A percentile compares a stretch with the other conserved stretches of the same genome.
Conservation (phyloP, 2,797 vertebrate species). For the Enoplosus armatus region DNA sequence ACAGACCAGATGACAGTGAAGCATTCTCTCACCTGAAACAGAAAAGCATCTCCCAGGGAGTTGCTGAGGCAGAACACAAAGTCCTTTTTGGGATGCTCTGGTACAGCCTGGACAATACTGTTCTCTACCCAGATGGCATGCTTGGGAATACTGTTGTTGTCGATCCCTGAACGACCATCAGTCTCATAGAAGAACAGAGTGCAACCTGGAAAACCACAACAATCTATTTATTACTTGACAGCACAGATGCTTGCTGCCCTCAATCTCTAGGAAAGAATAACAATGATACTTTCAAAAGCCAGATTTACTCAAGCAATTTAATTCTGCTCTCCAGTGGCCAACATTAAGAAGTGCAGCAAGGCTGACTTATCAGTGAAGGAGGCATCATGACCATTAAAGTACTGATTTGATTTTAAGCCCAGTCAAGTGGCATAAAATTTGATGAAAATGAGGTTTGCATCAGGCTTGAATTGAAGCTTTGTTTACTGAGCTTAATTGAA, state of each 20-base stretch:
- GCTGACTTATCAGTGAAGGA: constrained; percentile 30
- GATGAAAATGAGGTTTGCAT: constrained; percentile 13
- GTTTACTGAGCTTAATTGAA: constrained; percentile 15
- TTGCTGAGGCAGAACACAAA: constrained; percentile 99
- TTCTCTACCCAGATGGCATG: constrained; percentile 97
- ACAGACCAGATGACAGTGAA: constrained; percentile 33
- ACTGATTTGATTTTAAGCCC: constrained; percentile 29
- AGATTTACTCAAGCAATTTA: constrained; percentile 65
- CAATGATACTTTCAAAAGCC: neutral
- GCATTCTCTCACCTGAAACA: constrained; percentile 91
- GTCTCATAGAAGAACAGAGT: constrained; percentile 97
- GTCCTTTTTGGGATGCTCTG: constrained; percentile 98
- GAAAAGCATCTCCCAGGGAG: constrained; percentile 95
- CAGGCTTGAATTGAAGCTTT: constrained; percentile 16
- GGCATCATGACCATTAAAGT: constrained; percentile 15
- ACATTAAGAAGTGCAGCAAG: constrained; percentile 77
- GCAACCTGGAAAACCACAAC: constrained; percentile 86
- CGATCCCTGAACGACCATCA: constrained; percentile 92
- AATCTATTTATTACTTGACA: neutral
- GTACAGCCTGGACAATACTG: constrained; percentile 97
- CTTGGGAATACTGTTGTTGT: constrained; percentile 95
- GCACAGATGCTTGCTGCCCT: neutral
- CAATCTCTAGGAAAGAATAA: constrained; percentile 1
- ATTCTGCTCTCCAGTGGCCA: constrained; percentile 87
- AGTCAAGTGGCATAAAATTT: constrained; percentile 27